Base-by-base conservation (phyloP, 1,140 invertebrate genomes). In the Neodiprion fabricii region DNA sequence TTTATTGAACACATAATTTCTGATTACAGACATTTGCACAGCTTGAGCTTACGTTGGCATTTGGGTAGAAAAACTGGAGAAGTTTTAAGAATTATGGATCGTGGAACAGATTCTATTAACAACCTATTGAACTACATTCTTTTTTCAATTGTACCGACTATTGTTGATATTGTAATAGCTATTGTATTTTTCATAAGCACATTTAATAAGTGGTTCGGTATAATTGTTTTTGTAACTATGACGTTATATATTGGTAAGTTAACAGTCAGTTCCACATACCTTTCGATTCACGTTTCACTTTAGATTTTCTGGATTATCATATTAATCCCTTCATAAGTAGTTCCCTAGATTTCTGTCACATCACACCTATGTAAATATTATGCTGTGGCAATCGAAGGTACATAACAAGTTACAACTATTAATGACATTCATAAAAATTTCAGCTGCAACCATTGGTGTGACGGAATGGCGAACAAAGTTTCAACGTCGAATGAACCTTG, bases 381-480 rank as follows among this genome's bases (percentile, higher is more conserved):
- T 40, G 28, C 28, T 40, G 1, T 40, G 5, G 28, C 5, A 40
- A 40, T 40, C 28, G 28, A 2, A 40, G 28, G 2, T 40, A 40
- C 28, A 40, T 40, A 2, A 40, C 28, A 40, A 40, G 28, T 40
- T 5, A 5, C 28, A 5, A 40, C 28, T 40, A 40, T 40, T 40
- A 40, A 14, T 75, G 23, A 53, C 66, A 61, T 72, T 74, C 71
- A 50, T 73, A 66, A 75, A 79, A 77, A 74, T 83, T 89, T 11
- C 80, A 98, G 96, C 90, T 81, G 90, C 92, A 14, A 99, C 97
- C 10, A 94, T 99, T 81, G 83, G 87, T 9, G 90, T 99, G 21
- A 99, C 97, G 1, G 97, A 99, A 89, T 99, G 97, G 97, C 90
- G 98, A 50, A 99, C 97, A 0, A 97, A 98, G 85, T 99, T 94